Evolutionary conservation across 2,888 invertebrate genomes (phyloP), one percentile per base, ranked within the genome.

Genomic region (Psylliodes chrysocephalus): DNA sequence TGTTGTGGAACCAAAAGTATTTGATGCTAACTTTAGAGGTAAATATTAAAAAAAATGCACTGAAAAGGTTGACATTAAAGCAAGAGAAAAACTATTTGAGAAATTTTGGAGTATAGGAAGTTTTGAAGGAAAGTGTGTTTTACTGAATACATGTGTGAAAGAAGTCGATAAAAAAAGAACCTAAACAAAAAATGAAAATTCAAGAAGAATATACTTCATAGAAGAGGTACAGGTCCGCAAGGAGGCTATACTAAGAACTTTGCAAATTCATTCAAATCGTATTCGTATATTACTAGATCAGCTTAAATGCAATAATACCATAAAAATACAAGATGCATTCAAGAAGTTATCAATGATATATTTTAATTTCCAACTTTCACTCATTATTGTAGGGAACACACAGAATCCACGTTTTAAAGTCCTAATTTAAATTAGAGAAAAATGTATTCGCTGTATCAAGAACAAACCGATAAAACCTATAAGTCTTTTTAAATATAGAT

Each of bases 181-280:
- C n/a, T n/a, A n/a, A n/a, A n/a, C n/a, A n/a, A n/a, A n/a, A n/a
- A n/a, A n/a, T n/a, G n/a, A 40, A 40, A 25, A n/a, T 22, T 42
- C 56, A 25, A 40, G 42, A 44, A 56, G 56, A n/a, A 44, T 56
- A 10, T 56, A 56, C 56, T 25, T 12, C n/a, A 56, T 56, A 56
- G 56, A 56, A 42, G 44, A 56, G n/a, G n/a, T n/a, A n/a, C n/a
- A n/a, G n/a, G n/a, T n/a, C n/a, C n/a, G n/a, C n/a, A n/a, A n/a
- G n/a, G n/a, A n/a, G n/a, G n/a, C n/a, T n/a, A n/a, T n/a, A n/a
- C n/a, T n/a, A n/a, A n/a, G n/a, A n/a, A n/a, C n/a, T n/a, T n/a
- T n/a, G n/a, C n/a, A n/a, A n/a, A n/a, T n/a, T n/a, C n/a, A n/a
- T n/a, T n/a, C n/a, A n/a, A 2, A 17, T 40, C 38, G 6, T 7